Evolutionary conservation across 2,113 vertebrate genomes (phyloP), one percentile per base, ranked within the genome.

Genomic region (Pelvicachromis taeniatus): DNA sequence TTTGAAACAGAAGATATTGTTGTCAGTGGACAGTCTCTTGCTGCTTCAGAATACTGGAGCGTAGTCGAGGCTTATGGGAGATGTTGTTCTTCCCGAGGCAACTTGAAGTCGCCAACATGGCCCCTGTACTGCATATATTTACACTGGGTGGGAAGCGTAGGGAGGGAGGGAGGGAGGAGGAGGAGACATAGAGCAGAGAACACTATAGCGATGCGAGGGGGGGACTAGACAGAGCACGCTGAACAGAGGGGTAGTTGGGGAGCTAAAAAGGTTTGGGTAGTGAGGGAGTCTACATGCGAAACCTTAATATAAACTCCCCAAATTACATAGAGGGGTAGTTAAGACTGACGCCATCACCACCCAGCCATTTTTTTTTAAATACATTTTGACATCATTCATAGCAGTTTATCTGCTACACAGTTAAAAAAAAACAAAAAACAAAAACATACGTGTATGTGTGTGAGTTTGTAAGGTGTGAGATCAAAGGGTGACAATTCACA

Each of bases 341-440:
- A 77, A 87, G 83, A 90, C 65, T 58, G 75, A 84, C 80, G 11
- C 88, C 87, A 17, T 88, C 93, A 92, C 84, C 80, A 92, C 92
- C 91, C 90, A 92, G 53, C 90, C 83, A 88, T 91, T 93, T 89
- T 83, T 90, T 81, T 90, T 81, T 82, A 33, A 19, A 85, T 93
- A 95, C 89, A 93, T 93, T 95, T 96, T 96, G 96, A 96, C 96
- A 96, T 96, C 95, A 96, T 96, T 96, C 90, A 89, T 90, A 92
- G 94, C 93, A 95, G 94, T 50, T 78, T 88, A 78, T 90, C 93
- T 92, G 93, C 92, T 91, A 91, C 89, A 93, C 92, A 82, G 92
- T 88, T 91, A 88, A 93, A 93, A 92, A 7, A 81, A 83, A 91
- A 91, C 92, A 93, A 92, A 7, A 81, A 83, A 91, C 90, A 78